phyloP scores from a whole-genome alignment of 2,888 invertebrate species.

The Pammene fasciana region DNA sequence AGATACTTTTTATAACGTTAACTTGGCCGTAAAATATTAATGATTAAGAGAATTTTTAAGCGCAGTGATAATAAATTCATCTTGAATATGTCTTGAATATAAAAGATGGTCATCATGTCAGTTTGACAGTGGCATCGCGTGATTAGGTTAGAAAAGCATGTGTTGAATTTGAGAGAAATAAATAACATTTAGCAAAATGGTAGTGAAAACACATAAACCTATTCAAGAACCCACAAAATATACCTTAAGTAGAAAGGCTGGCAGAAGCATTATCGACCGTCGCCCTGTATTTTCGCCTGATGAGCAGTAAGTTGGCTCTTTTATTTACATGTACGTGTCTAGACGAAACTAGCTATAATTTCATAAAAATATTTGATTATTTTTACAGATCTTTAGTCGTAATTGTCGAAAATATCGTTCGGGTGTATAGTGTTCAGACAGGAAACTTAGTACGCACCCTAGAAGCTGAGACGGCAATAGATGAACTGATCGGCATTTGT shows the following conservation, averaged over 20 bases:
- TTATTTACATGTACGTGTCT: background rate
- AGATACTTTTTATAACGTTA: background rate
- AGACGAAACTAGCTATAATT: background rate
- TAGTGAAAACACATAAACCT: slow-evolving; percentile 53
- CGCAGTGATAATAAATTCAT: background rate
- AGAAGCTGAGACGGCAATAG: slow-evolving; percentile 65
- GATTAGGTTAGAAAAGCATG: slow-evolving; percentile 62
- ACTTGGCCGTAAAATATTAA: background rate
- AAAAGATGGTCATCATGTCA: too few relatives aligned
- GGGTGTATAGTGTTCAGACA: slow-evolving; percentile 76
- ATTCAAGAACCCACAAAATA: slow-evolving; percentile 56
- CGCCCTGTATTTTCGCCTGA: slow-evolving; percentile 76
- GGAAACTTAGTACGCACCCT: slow-evolving; percentile 71
- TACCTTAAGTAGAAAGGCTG: slow-evolving; percentile 72
- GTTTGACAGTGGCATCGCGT: slow-evolving; percentile 30
- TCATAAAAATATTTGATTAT: background rate
- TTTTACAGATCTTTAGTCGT: slow-evolving; percentile 70
- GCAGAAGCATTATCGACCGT: slow-evolving; percentile 76
- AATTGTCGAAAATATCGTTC: slow-evolving; percentile 72
- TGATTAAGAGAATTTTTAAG: background rate
- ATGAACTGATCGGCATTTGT: slow-evolving; percentile 66
- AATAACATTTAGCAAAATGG: slow-evolving; percentile 59
- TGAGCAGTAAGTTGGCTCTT: slow-evolving; percentile 68
- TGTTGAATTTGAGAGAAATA: slow-evolving; percentile 44
- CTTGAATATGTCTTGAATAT: too few relatives aligned